These are phyloP conservation scores for Leptopilina syphax DNA, from an alignment of 2,888 invertebrate genomes.

Conservation along the genomic window DNA sequence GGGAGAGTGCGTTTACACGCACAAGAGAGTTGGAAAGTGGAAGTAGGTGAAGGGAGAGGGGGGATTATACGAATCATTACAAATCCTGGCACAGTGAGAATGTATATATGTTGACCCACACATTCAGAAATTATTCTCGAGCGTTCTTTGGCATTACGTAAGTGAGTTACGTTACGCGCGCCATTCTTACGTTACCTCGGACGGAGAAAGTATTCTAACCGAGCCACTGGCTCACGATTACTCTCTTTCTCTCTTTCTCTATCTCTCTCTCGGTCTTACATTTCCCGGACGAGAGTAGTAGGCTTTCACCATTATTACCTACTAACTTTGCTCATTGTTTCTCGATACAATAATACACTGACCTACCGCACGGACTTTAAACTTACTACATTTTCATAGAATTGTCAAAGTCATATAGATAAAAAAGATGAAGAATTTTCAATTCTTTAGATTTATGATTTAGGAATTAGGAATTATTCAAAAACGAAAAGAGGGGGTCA, in stretches of 20 bases:
- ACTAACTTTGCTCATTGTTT: conserved; percentile 44
- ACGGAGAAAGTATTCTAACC: conserved; percentile 64
- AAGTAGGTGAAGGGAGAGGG: not conserved
- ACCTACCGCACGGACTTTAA: conserved; percentile 62
- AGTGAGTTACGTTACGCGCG: conserved; percentile 61
- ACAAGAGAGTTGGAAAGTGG: conserved; percentile 17
- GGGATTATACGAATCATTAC: not conserved
- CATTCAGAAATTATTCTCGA: conserved; percentile 2
- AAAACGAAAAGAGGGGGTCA: no score
- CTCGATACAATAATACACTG: conserved; percentile 62
- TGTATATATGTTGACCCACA: not conserved
- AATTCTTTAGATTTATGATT: no score
- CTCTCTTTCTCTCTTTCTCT: conserved; percentile 61
- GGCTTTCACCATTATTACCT: conserved; percentile 63
- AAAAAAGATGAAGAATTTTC: no score
- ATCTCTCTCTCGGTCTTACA: not conserved
- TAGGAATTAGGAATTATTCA: no score
- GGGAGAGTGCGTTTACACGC: conserved; percentile 22
- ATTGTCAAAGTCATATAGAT: no score
- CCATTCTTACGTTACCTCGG: conserved; percentile 38
- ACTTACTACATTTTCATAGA: conserved; percentile 2
- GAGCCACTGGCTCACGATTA: conserved; percentile 59
- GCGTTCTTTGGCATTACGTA: conserved; percentile 58
- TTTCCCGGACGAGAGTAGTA: conserved; percentile 43
- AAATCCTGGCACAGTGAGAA: not conserved